Conservation (phyloP, 2,888 invertebrate species). For the Pterobdella sp. region DNA sequence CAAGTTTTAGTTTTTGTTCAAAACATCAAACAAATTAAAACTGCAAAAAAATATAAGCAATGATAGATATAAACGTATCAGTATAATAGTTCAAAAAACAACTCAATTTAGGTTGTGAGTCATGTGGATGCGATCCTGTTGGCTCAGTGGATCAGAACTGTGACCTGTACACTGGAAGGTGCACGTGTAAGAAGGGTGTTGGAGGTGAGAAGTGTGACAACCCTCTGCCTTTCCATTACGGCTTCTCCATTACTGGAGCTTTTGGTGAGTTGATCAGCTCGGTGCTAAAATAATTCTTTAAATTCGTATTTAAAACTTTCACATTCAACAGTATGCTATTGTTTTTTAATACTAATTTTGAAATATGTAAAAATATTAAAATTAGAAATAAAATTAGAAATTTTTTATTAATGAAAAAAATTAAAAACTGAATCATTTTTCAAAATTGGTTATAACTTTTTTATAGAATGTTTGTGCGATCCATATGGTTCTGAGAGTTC, state of each 20-base stretch:
- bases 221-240: constrained; percentile 60
- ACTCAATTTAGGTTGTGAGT: constrained; percentile 34
- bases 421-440: background rate
- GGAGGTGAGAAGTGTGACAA: constrained; percentile 87
- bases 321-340: background rate
- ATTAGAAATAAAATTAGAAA: background rate
- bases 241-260: constrained; percentile 54
- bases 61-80: no score
- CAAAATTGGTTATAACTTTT: background rate
- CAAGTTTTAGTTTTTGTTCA: no score
- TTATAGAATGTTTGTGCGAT: constrained; percentile 73
- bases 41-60: no score
- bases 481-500: constrained; percentile 66
- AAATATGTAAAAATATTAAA: no score
- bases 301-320: no score
- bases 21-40: no score
- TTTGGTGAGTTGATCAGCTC: constrained; percentile 45
- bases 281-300: no score
- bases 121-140: constrained; percentile 69
- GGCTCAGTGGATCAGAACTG: constrained; percentile 75
- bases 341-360: no score
- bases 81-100: no score
- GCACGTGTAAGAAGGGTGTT: constrained; percentile 62
- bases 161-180: constrained; percentile 58
- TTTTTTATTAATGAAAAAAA: background rate